Conservation (phyloP, 2,888 invertebrate species). For the Lysandra coridon region DNA sequence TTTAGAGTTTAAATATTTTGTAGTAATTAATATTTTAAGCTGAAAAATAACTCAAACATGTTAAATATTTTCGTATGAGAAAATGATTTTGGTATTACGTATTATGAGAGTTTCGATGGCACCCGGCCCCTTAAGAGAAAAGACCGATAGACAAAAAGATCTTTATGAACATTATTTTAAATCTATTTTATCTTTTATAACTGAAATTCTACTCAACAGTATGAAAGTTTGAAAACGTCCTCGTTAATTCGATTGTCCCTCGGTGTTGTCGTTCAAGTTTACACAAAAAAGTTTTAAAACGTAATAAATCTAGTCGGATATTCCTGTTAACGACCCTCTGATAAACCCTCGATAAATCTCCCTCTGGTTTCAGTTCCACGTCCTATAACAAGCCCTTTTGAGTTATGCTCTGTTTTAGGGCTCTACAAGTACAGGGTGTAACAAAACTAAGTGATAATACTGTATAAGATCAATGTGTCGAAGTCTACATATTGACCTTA, state of each 20-base stretch:
- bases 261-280: background rate
- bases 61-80: too few species aligned
- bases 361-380: slow-evolving; percentile 27
- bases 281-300: slow-evolving; percentile 23
- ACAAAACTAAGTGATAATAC: too few species aligned
- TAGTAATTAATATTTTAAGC: too few species aligned
- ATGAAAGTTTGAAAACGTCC: background rate
- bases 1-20: too few species aligned
- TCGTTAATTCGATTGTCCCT: background rate
- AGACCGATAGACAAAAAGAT: background rate
- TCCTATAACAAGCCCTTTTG: slow-evolving; percentile 13
- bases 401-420: slow-evolving; percentile 8
- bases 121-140: background rate
- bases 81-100: too few species aligned
- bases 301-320: slow-evolving; percentile 25
- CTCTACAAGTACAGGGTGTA: background rate
- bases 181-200: background rate
- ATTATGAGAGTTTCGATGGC: too few species aligned
- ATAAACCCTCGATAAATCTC: slow-evolving; percentile 26
- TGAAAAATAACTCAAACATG: too few species aligned
- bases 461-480: too few species aligned
- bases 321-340: slow-evolving; percentile 22
- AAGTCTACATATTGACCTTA: too few species aligned
- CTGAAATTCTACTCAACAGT: background rate
- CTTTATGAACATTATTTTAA: background rate